These are phyloP conservation scores for Kryptopterus vitreolus DNA, from an alignment of 2,797 vertebrate species.

Conservation along the genomic window DNA sequence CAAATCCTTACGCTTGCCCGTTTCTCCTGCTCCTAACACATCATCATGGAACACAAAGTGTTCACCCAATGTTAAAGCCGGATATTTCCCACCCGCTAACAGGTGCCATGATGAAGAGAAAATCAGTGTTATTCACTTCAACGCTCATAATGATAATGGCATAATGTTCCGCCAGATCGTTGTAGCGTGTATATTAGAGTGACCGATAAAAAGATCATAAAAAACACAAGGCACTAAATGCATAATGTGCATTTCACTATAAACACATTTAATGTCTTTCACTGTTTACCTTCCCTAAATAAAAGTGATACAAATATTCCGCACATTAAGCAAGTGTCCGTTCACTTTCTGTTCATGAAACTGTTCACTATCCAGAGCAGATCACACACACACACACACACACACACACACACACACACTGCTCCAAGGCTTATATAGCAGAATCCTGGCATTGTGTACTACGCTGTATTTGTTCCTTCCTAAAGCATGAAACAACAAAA, in stretches of 20 bases:
- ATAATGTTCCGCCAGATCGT: no score
- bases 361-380: constrained; percentile 9
- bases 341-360: neutral
- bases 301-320: neutral
- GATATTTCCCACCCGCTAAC: no score
- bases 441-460: neutral
- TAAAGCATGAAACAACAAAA: neutral
- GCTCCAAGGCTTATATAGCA: neutral
- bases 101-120: no score
- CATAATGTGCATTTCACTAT: neutral
- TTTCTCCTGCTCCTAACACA: no score
- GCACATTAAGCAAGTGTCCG: neutral
- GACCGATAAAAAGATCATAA: neutral
- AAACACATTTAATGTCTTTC: neutral
- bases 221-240: neutral
- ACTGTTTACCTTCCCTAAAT: neutral
- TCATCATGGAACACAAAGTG: no score
- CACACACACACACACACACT: no score
- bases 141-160: no score
- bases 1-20: no score
- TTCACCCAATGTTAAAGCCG: no score
- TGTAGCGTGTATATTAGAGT: neutral
- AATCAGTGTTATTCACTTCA: no score
- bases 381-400: neutral
- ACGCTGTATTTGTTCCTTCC: neutral